phyloP scores from a whole-genome alignment of 2,888 invertebrate species.

The Drosophila cracens region DNA sequence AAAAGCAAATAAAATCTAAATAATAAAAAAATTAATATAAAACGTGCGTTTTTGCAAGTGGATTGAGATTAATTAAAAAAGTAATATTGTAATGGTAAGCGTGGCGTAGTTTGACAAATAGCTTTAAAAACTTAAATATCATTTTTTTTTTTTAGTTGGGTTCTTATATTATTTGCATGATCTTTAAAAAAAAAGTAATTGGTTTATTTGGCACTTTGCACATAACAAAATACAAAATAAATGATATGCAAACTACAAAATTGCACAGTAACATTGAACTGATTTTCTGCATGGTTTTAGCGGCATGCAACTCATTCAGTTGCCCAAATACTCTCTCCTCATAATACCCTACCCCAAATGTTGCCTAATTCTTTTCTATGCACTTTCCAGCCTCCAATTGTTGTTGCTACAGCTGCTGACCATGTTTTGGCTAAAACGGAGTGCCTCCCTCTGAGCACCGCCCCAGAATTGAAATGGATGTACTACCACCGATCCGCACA shows the following conservation, averaged over 20 bases:
- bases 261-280: constrained; percentile 26
- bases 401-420: constrained; percentile 78
- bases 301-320: constrained; percentile 39
- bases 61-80: constrained; percentile 15
- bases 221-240: constrained; percentile 34
- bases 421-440: constrained; percentile 74
- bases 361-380: constrained; percentile 47
- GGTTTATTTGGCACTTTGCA: constrained; percentile 48
- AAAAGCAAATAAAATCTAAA: constrained; percentile 43
- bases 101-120: constrained; percentile 36
- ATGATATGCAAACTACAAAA: constrained; percentile 35
- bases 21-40: constrained; percentile 33
- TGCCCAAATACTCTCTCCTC: constrained; percentile 8
- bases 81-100: constrained; percentile 50
- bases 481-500: constrained; percentile 50
- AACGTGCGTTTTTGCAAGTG: constrained; percentile 39
- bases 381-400: constrained; percentile 80
- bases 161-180: constrained; percentile 54
- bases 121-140: not conserved
- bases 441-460: constrained; percentile 43
- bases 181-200: constrained; percentile 11
- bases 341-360: constrained; percentile 6
- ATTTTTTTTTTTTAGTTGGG: constrained; percentile 10
- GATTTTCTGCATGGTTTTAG: constrained; percentile 62
- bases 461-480: constrained; percentile 7